Percentiles rank a stretch among this genome's conserved stretches.
Evolutionary conservation across 2,113 vertebrate species (phyloP).

Genomic region (Diadophis punctatus): DNA sequence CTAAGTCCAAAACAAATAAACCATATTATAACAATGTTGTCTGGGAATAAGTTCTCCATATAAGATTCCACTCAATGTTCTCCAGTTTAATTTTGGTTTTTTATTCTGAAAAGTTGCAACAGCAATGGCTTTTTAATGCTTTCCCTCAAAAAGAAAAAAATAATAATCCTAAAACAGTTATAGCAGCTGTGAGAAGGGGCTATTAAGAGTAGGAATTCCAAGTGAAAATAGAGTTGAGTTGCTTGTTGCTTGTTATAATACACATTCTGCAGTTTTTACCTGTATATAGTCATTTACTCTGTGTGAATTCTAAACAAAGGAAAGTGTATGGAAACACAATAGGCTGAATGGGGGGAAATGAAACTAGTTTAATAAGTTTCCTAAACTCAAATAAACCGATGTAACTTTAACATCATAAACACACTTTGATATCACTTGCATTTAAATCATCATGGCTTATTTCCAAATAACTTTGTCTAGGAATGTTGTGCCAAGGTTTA

Average conservation of each 20-base stretch:
- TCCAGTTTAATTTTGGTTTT: background rate
- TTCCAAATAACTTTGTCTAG: background rate
- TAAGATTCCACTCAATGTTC: background rate
- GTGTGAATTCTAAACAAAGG: constrained; percentile 24
- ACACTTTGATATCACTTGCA: background rate
- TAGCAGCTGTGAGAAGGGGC: background rate
- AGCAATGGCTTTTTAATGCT: background rate
- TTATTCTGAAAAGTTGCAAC: background rate
- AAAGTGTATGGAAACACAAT: background rate
- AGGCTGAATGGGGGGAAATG: background rate
- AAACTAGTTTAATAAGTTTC: constrained; percentile 1
- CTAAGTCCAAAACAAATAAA: background rate
- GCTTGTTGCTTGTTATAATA: background rate
- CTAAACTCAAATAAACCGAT: background rate
- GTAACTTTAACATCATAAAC: background rate
- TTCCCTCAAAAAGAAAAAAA: background rate
- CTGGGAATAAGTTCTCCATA: background rate
- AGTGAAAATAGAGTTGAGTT: background rate
- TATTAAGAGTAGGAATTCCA: background rate
- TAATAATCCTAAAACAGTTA: background rate
- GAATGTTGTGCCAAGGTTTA: background rate
- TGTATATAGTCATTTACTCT: background rate
- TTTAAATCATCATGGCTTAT: constrained; percentile 7
- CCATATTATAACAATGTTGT: background rate
- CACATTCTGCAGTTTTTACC: background rate